A percentile compares a stretch with the other conserved stretches of the same genome.
Conservation (phyloP, 2,113 vertebrate species). For the Nothoprocta pentlandii region DNA sequence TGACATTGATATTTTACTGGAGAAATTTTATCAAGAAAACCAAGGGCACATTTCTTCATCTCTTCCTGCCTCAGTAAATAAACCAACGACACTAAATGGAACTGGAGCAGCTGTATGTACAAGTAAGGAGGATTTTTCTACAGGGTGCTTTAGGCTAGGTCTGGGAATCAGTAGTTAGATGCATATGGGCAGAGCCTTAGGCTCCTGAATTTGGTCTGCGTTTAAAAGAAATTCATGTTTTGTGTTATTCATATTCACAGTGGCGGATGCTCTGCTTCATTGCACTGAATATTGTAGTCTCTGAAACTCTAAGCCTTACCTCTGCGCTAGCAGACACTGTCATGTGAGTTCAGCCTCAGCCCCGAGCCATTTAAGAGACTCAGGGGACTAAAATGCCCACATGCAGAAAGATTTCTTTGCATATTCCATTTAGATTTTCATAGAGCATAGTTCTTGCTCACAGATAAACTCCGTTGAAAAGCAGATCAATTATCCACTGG, state of each 20-base stretch:
- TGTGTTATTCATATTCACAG: background rate
- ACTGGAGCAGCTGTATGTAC: constrained; percentile 59
- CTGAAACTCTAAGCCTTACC: background rate
- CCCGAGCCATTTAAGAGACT: background rate
- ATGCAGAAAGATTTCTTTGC: background rate
- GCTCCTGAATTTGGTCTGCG: background rate
- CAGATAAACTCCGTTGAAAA: background rate
- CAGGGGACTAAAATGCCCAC: background rate
- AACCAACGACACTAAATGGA: constrained; percentile 44
- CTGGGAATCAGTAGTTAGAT: background rate
- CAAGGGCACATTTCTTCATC: constrained; percentile 79
- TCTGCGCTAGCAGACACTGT: background rate
- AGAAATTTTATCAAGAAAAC: constrained; percentile 85
- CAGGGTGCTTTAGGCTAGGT: background rate
- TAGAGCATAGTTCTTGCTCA: background rate
- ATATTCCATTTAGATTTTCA: background rate
- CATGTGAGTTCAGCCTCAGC: background rate
- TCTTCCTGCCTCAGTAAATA: constrained; percentile 58
- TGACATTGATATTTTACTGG: constrained; percentile 90
- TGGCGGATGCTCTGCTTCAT: background rate
- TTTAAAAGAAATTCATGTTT: background rate
- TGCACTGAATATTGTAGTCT: background rate
- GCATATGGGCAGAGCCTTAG: background rate
- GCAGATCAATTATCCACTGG: background rate
- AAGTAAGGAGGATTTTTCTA: constrained; percentile 31